Base-by-base conservation (phyloP, 2,797 vertebrate genomes). In the Intellagama lesueurii region DNA sequence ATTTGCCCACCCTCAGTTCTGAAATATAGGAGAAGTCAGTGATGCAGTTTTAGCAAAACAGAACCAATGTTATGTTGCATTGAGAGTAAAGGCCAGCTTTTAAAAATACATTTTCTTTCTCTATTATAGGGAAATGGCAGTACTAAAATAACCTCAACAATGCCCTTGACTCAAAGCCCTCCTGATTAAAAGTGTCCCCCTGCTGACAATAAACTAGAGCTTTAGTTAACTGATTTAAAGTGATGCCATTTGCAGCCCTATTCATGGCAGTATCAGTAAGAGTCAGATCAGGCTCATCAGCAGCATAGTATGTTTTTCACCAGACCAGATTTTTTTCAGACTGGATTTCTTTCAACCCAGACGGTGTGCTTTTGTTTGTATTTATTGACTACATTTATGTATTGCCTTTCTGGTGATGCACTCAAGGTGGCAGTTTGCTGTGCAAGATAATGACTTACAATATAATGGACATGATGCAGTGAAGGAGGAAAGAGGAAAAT, bases 171-270 rank as follows among this genome's bases (percentile, higher is more conserved):
- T 87, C 64, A 52, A 32, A 87, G n/a, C 40, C 44, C 12, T 44
- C 49, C 76, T 79, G 68, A 52, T 80, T 87, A 47, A 87, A 86
- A 86, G 24, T 66, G 77, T 66, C 30, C 30, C n/a, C 5, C 7
- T 56, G 11, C 40, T 16, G 22, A 49, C 60, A 77, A 68, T 79
- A 76, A 86, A 69, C 7, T 68, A 24, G 5, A 64, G 70, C 73
- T 86, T 64, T 86, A 76, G 56, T 3, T 85, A 52, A 60, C 26
- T 73, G 70, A 85, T 30, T 52, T 85, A 64, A 86, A 64, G 9
- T 30, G 28, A 76, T 76, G n/a, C 4, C 7, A n/a, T 40, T 56
- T 85, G n/a, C 49, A 60, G 5, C 49, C 24, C 14, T 60, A 35
- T 16, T 47, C 14, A 40, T 14, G 49, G 14, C 35, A n/a, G 73